A percentile compares a stretch with the other conserved stretches of the same genome.
Evolutionary conservation across 1,140 invertebrate species (phyloP).

Genomic region (Drosophila obscura): DNA sequence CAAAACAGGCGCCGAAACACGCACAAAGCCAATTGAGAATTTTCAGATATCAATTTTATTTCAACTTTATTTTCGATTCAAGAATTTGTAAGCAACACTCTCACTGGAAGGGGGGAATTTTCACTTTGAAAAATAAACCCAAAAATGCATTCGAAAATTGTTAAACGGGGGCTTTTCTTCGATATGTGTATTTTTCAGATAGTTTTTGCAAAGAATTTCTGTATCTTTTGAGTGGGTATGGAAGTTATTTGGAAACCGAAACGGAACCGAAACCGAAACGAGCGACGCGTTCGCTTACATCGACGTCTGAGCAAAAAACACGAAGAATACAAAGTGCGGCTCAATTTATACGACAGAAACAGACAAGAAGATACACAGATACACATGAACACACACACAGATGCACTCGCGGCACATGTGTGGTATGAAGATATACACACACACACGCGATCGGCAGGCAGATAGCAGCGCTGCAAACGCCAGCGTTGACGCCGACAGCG

Average conservation of each 20-base stretch:
- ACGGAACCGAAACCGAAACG: slow-evolving; percentile 30
- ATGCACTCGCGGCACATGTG: slow-evolving; percentile 39
- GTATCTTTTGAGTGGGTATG: slow-evolving; percentile 15
- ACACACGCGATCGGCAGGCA: slow-evolving; percentile 62
- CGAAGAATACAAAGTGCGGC: slow-evolving; percentile 80
- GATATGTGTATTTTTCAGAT: slow-evolving; percentile 10
- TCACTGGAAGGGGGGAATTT: slow-evolving; percentile 36
- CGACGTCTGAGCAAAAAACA: slow-evolving; percentile 77
- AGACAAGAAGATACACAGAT: slow-evolving; percentile 73
- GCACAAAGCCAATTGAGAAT: slow-evolving; percentile 48
- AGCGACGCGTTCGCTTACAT: slow-evolving; percentile 73
- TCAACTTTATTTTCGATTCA: slow-evolving; percentile 13
- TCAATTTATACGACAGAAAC: slow-evolving; percentile 78
- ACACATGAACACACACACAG: slow-evolving; percentile 12
- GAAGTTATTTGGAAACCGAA: slow-evolving; percentile 29
- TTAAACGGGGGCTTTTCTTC: slow-evolving; percentile 3
- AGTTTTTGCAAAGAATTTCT: slow-evolving; percentile 1
- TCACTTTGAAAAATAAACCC: slow-evolving; percentile 20
- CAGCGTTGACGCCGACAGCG: slow-evolving; percentile 29
- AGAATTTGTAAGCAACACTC: slow-evolving; percentile 31
- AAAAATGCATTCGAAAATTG: neutral
- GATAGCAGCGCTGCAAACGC: slow-evolving; percentile 53
- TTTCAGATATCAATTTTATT: slow-evolving; percentile 33
- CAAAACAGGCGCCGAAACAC: slow-evolving; percentile 20
- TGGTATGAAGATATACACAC: slow-evolving; percentile 67